These are phyloP conservation scores for Muntiacus reevesi DNA, from an alignment of 2,113 vertebrate genomes.

Conservation along the genomic window DNA sequence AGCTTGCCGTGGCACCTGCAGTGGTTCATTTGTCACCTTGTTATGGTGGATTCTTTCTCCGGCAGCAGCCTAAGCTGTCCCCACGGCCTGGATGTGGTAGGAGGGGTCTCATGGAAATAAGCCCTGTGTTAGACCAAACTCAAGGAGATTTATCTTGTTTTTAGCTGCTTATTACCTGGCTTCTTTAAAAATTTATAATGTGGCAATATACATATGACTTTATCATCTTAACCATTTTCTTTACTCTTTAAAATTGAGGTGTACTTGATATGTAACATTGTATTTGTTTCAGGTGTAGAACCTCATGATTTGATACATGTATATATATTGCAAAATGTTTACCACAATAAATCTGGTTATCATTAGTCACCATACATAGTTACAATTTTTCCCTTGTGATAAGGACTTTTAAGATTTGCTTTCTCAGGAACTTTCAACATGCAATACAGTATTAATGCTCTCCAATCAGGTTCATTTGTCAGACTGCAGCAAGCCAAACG, in stretches of 20 bases:
- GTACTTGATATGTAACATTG: not conserved
- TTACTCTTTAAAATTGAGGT: not conserved
- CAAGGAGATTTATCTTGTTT: not conserved
- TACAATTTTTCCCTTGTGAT: not conserved
- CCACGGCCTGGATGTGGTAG: not conserved
- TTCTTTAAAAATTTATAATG: not conserved
- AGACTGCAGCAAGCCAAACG: not conserved
- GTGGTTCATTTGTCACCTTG: not conserved
- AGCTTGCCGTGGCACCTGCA: not conserved
- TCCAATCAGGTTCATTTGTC: not conserved
- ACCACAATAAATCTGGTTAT: not conserved
- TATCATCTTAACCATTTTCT: not conserved
- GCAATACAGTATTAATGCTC: not conserved
- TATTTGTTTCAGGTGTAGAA: not conserved
- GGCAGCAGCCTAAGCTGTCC: not conserved
- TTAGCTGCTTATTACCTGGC: not conserved
- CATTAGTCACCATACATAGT: not conserved
- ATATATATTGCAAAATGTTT: not conserved
- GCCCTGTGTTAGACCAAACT: not conserved
- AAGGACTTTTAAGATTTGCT: not conserved
- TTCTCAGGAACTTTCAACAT: not conserved
- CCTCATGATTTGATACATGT: not conserved
- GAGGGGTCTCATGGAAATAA: not conserved
- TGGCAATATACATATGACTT: not conserved
- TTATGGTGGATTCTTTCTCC: not conserved